Conservation (phyloP, 1,140 invertebrate species). For the Penaeus indicus region DNA sequence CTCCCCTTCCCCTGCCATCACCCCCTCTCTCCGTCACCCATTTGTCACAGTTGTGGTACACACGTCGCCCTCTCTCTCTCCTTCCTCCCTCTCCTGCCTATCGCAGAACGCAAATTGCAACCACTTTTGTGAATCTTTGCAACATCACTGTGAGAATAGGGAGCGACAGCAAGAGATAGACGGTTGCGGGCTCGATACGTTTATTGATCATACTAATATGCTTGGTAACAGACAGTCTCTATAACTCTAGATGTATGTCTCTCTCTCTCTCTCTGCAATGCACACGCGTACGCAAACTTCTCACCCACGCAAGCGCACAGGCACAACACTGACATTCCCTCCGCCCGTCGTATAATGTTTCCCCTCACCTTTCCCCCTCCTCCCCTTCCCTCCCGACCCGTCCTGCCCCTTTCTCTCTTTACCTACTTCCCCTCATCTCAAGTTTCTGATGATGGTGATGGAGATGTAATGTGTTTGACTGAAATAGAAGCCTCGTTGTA, state of each 20-base stretch:
- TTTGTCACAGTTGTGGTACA: neutral
- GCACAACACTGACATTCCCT: too few relatives aligned
- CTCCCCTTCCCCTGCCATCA: neutral
- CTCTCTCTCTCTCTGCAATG: neutral
- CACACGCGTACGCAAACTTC: neutral
- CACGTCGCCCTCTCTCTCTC: neutral
- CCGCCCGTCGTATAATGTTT: too few relatives aligned
- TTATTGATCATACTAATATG: too few relatives aligned
- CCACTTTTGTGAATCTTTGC: too few relatives aligned
- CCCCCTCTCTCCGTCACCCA: neutral
- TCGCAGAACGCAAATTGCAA: too few relatives aligned
- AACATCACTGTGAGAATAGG: too few relatives aligned
- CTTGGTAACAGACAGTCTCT: neutral
- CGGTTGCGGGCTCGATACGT: too few relatives aligned
- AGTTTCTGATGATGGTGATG: neutral
- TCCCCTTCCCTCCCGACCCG: neutral
- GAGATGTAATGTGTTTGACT: too few relatives aligned
- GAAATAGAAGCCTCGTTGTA: too few relatives aligned
- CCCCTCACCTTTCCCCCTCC: neutral
- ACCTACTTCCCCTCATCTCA: neutral
- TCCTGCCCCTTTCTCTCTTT: slow-evolving; percentile 16
- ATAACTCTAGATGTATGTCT: neutral
- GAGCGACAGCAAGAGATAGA: too few relatives aligned
- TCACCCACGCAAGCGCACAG: too few relatives aligned
- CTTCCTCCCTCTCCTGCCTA: neutral